Evolutionary conservation across 2,797 vertebrate genomes (phyloP), one percentile per base, ranked within the genome.

Genomic region (Gephyroberyx darwinii): DNA sequence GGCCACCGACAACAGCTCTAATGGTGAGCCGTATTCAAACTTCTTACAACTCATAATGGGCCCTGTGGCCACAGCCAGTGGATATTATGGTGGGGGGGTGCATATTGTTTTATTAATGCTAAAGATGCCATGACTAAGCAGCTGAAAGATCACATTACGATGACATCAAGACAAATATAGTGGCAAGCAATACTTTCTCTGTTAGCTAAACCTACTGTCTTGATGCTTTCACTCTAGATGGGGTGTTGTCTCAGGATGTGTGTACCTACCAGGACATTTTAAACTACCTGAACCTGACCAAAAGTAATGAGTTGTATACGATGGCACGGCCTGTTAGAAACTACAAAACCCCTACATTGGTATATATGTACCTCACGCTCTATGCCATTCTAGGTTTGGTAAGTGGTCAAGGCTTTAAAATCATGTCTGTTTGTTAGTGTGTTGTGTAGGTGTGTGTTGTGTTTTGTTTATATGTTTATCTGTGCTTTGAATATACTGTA

Each of bases 301-400:
- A 19, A 59, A 59, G 3, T 69, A 92, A 84, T 0, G 89, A 92
- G 47, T 14, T 81, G 39, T 92, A 60, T 69, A 63, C 22, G 8
- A 83, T 88, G 71, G 83, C 82, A 1, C 84, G 92, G 2, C 93
- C 92, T 0, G 90, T 90, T 4, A 87, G 63, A 48, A 62, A 94
- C 82, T 77, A 92, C 86, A 86, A 50, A 55, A 20, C 5, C 0
- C 68, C 81, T 22, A 93, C 92, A 0, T 0, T 0, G 0, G 87
- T 92, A 0, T 48, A 20, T 8, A 65, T 91, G 54, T 87, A 90
- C 3, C 65, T 92, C 0, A 48, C 71, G 6, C 84, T 93, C 2
- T 90, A 88, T 5, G 87, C 88, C 22, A 92, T 93, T 19, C 51
- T 93, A 10, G 89, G 89, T 41, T 83, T 93, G 90, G 92, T 92